These are phyloP conservation scores for Synanthedon formicaeformis DNA, from an alignment of 2,888 invertebrate genomes.

Conservation along the genomic window DNA sequence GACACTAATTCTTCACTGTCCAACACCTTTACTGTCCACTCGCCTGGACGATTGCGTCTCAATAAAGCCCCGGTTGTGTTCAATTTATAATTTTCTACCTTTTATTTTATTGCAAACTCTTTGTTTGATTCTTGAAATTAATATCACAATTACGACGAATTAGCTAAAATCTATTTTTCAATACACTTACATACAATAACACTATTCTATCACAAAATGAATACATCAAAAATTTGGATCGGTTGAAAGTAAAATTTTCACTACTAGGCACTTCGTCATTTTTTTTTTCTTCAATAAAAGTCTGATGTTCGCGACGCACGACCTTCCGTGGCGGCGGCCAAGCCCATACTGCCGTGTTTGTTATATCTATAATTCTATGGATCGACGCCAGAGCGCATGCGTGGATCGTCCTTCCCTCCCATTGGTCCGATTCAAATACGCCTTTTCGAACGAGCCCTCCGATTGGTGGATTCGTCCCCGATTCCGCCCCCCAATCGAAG, in stretches of 20 bases:
- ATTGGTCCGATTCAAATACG: conserved; percentile 51
- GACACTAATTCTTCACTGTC: conserved; percentile 25
- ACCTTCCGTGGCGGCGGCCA: conserved; percentile 48
- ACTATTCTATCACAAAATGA: conserved; percentile 22
- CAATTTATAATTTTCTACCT: not conserved
- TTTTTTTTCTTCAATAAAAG: conserved; percentile 33
- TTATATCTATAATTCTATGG: conserved; percentile 63
- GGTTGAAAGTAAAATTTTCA: conserved; percentile 14
- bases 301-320: conserved; percentile 27
- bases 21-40: conserved; percentile 15
- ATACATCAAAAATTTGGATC: conserved; percentile 29
- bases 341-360: conserved; percentile 65
- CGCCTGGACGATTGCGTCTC: conserved; percentile 1
- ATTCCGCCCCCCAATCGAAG: conserved; percentile 57
- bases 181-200: not conserved
- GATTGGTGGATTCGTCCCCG: conserved; percentile 41
- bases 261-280: conserved; percentile 58
- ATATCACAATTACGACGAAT: not conserved
- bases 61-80: conserved; percentile 2
- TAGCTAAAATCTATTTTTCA: not conserved
- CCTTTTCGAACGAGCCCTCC: conserved; percentile 30
- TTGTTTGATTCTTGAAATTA: conserved; percentile 5
- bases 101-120: conserved; percentile 1
- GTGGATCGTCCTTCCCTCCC: conserved; percentile 27
- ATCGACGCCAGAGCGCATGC: conserved; percentile 64